Evolutionary conservation across 2,888 invertebrate genomes (phyloP).

Genomic region (Leptarthrus brevirostris): DNA sequence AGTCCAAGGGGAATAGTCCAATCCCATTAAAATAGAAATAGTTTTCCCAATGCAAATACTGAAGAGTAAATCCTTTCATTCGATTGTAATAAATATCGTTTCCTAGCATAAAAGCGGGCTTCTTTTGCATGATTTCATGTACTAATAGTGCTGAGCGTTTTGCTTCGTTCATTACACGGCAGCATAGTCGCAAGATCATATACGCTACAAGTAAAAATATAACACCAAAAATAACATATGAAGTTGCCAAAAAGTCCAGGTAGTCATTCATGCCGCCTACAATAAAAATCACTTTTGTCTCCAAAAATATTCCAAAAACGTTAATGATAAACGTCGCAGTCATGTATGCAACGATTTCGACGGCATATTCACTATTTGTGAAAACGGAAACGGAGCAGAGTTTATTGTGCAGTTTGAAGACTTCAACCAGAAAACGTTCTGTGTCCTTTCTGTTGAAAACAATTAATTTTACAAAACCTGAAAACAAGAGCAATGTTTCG

Average conservation of each 20-base stretch:
- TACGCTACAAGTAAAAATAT: slow-evolving; percentile 62
- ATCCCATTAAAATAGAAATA: slow-evolving; percentile 66
- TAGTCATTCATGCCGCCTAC: slow-evolving; percentile 61
- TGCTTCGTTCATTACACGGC: slow-evolving; percentile 63
- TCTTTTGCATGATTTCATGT: slow-evolving; percentile 67
- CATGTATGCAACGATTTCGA: slow-evolving; percentile 65
- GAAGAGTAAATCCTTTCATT: slow-evolving; percentile 67
- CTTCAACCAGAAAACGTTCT: slow-evolving; percentile 62
- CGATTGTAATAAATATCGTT: slow-evolving; percentile 66
- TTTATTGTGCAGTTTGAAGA: slow-evolving; percentile 65
- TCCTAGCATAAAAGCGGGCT: slow-evolving; percentile 66
- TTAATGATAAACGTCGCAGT: slow-evolving; percentile 63
- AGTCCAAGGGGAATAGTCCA: slow-evolving; percentile 65
- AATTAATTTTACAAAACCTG: no score
- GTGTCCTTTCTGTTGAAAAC: slow-evolving; percentile 46
- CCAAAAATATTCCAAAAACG: slow-evolving; percentile 65
- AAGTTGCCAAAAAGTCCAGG: slow-evolving; percentile 61
- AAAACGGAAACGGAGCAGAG: slow-evolving; percentile 62
- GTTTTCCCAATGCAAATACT: slow-evolving; percentile 66
- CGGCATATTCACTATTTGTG: slow-evolving; percentile 62
- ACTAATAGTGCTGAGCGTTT: slow-evolving; percentile 66
- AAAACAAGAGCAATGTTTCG: not conserved
- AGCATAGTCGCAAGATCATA: slow-evolving; percentile 62
- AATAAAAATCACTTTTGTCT: slow-evolving; percentile 64
- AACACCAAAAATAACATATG: slow-evolving; percentile 64